These are phyloP conservation scores for Tipula lateralis DNA, from an alignment of 2,888 invertebrate species.

Conservation along the genomic window DNA sequence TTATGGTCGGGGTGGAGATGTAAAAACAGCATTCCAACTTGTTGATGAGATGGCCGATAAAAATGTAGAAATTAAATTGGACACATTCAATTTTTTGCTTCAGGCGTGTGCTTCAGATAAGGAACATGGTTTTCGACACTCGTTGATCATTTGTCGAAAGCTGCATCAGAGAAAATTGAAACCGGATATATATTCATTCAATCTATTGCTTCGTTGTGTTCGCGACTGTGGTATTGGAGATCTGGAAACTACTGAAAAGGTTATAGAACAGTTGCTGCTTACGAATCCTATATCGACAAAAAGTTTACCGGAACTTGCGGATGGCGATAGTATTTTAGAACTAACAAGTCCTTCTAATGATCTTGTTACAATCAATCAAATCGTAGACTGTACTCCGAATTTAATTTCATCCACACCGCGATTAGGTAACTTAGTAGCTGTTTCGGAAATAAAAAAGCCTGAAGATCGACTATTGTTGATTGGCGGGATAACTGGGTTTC, in stretches of 20 bases:
- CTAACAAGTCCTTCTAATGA: neutral
- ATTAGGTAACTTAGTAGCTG: conserved; percentile 56
- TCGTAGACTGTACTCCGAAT: conserved; percentile 56
- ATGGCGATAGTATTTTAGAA: neutral
- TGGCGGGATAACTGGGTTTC: conserved; percentile 73
- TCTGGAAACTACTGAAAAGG: conserved; percentile 54
- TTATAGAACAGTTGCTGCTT: conserved; percentile 46
- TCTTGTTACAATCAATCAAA: conserved; percentile 30
- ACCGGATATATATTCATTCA: conserved; percentile 71
- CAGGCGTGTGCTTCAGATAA: conserved; percentile 79
- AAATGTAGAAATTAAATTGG: conserved; percentile 56
- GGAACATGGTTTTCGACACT: conserved; percentile 74
- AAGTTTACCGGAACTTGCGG: neutral
- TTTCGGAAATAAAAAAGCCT: conserved; percentile 56
- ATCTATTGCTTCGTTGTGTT: conserved; percentile 72
- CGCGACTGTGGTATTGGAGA: conserved; percentile 78
- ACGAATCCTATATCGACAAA: neutral
- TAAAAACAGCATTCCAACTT: conserved; percentile 70
- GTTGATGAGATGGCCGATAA: conserved; percentile 78
- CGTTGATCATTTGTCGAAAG: conserved; percentile 80
- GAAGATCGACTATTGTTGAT: conserved; percentile 69
- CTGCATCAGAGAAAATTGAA: conserved; percentile 61
- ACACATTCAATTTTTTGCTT: conserved; percentile 73
- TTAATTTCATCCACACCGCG: conserved; percentile 58
- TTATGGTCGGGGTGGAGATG: conserved; percentile 77